Evolutionary conservation across 2,888 invertebrate genomes (phyloP).

Genomic region (Mamestra brassicae): DNA sequence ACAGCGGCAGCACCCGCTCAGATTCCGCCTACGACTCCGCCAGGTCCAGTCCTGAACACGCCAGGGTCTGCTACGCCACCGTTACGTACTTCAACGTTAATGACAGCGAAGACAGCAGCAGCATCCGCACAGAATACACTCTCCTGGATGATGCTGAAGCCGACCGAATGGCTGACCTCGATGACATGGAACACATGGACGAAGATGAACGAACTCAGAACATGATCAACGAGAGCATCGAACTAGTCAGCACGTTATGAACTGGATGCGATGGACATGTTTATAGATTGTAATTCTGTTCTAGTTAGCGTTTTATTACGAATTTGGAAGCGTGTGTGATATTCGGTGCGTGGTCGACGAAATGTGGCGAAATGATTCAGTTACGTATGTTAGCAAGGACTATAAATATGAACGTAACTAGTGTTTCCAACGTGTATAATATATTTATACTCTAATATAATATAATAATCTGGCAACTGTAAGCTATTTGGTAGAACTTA

Average conservation of each 20-base stretch:
- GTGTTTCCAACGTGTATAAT: conserved; percentile 19
- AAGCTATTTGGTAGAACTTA: conserved; percentile 28
- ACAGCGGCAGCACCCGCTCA: conserved; percentile 72
- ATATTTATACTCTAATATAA: conserved; percentile 26
- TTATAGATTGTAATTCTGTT: conserved; percentile 15
- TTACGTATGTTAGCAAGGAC: conserved; percentile 33
- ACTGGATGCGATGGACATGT: conserved; percentile 49
- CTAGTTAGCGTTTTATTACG: conserved; percentile 36
- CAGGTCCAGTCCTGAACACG: conserved; percentile 80
- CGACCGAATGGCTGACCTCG: conserved; percentile 71
- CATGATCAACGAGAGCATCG: conserved; percentile 86
- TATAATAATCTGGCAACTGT: conserved; percentile 52
- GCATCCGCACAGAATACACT: conserved; percentile 87
- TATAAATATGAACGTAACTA: conserved; percentile 26
- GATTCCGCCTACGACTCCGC: conserved; percentile 88
- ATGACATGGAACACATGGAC: conserved; percentile 70
- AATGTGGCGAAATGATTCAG: conserved; percentile 45
- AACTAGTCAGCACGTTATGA: conserved; percentile 87
- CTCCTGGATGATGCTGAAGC: conserved; percentile 82
- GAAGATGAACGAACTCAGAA: conserved; percentile 85
- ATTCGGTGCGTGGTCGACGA: conserved; percentile 63
- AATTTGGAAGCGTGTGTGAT: conserved; percentile 64
- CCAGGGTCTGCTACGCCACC: conserved; percentile 84
- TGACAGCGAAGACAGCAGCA: conserved; percentile 87
- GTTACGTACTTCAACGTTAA: conserved; percentile 87